Percentiles rank a stretch among this genome's conserved stretches.
Conservation (phyloP, 2,888 invertebrate genomes). For the Mimachlamys varia region DNA sequence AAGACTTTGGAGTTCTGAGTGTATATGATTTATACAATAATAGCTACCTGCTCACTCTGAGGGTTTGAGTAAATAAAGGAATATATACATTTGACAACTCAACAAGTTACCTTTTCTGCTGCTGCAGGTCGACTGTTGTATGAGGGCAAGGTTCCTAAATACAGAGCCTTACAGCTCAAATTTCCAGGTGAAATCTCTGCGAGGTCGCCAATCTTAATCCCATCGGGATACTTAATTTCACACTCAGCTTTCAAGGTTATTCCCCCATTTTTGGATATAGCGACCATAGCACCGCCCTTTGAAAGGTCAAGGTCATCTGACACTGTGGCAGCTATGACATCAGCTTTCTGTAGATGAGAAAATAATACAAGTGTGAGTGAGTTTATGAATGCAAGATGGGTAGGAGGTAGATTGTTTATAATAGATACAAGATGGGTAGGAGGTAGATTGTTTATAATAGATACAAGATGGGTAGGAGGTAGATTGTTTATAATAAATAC, state of each 20-base stretch:
- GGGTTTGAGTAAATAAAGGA: too few species aligned
- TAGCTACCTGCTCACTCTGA: too few species aligned
- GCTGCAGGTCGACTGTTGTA: conserved; percentile 46
- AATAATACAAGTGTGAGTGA: neutral
- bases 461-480: too few species aligned
- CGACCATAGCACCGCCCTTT: conserved; percentile 65
- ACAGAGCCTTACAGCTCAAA: conserved; percentile 67
- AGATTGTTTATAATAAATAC: too few species aligned
- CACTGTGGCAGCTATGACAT: conserved; percentile 71
- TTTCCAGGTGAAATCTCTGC: conserved; percentile 66
- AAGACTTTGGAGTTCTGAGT: too few species aligned
- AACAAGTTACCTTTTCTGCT: conserved; percentile 56
- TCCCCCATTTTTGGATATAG: conserved; percentile 69
- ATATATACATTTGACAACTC: too few species aligned
- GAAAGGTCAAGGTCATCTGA: conserved; percentile 64
- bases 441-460: neutral
- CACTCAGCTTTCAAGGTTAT: conserved; percentile 65
- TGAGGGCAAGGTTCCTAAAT: conserved; percentile 62
- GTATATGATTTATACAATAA: too few species aligned
- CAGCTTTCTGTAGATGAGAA: conserved; percentile 59
- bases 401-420: too few species aligned
- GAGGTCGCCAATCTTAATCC: conserved; percentile 66
- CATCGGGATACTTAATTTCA: conserved; percentile 60
- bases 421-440: too few species aligned
- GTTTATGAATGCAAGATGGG: neutral